These are phyloP conservation scores for Gymnoscopelus microlampas DNA, from an alignment of 2,797 vertebrate genomes.

Conservation along the genomic window DNA sequence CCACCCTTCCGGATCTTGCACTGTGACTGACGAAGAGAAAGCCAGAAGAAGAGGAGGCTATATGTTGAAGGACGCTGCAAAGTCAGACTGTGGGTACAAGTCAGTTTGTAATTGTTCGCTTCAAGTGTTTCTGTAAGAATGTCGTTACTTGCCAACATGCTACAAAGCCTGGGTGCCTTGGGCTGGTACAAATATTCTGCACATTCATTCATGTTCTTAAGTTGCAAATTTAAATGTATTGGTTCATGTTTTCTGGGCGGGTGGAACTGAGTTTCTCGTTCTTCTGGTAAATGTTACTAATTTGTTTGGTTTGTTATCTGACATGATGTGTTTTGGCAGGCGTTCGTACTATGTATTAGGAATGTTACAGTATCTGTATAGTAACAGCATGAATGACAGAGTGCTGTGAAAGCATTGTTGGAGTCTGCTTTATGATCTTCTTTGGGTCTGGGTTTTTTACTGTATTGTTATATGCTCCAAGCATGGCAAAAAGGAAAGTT, in stretches of 20 bases:
- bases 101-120: constrained; percentile 75
- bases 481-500: constrained; percentile 87
- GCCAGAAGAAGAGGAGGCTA: constrained; percentile 55
- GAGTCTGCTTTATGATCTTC: constrained; percentile 81
- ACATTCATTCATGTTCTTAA: constrained; percentile 67
- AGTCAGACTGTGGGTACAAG: constrained; percentile 69
- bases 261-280: constrained; percentile 62
- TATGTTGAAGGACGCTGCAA: constrained; percentile 68
- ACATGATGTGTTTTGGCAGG: constrained; percentile 78
- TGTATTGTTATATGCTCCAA: constrained; percentile 88
- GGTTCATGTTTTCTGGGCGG: constrained; percentile 56
- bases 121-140: constrained; percentile 82
- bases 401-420: constrained; percentile 81
- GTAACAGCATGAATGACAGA: constrained; percentile 82
- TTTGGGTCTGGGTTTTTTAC: constrained; percentile 85
- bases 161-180: constrained; percentile 89
- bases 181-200: constrained; percentile 82
- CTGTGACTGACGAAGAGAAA: constrained; percentile 75
- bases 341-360: constrained; percentile 79
- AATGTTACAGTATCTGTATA: constrained; percentile 82
- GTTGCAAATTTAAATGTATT: constrained; percentile 70
- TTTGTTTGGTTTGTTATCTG: constrained; percentile 71
- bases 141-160: constrained; percentile 84
- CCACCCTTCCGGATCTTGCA: constrained; percentile 73
- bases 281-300: constrained; percentile 77